A percentile compares a stretch with the other conserved stretches of the same genome.
Evolutionary conservation across 1,140 invertebrate species (phyloP).

Genomic region (Hyles euphorbiae): DNA sequence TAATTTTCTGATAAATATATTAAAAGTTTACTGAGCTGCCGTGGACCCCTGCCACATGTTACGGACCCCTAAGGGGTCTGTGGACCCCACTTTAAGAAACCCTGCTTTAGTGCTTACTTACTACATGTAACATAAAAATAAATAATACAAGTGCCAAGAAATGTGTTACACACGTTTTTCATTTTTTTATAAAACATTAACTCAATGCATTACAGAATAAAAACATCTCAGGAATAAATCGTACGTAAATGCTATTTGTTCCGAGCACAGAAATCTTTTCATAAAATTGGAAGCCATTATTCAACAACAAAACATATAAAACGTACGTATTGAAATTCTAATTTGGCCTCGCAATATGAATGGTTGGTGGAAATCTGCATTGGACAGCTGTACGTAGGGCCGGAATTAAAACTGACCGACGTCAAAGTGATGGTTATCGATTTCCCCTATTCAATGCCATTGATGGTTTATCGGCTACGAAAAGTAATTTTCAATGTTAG

Average conservation of each 20-base stretch:
- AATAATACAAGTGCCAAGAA: not conserved
- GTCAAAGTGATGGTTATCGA: slow-evolving; percentile 19
- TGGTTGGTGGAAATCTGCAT: slow-evolving; percentile 4
- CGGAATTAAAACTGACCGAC: slow-evolving; percentile 22
- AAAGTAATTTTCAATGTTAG: no score
- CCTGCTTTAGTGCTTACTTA: no score
- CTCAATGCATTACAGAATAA: no score
- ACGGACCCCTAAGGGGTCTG: no score
- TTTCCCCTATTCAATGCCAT: slow-evolving; percentile 10
- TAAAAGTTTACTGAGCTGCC: no score
- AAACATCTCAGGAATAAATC: not conserved
- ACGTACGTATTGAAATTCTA: slow-evolving; percentile 1
- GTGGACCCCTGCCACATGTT: no score
- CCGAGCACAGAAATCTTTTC: not conserved
- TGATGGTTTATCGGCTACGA: no score
- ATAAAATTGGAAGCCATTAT: no score
- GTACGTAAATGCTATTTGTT: not conserved
- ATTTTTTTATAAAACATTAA: not conserved
- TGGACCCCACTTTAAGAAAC: no score
- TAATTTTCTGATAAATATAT: no score
- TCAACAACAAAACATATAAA: no score
- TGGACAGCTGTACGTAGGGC: slow-evolving; percentile 5
- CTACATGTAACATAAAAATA: no score
- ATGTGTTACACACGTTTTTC: not conserved
- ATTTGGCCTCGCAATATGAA: slow-evolving; percentile 4